Conservation (phyloP, 2,888 invertebrate genomes). For the Scaptomyza cyrtandrae region DNA sequence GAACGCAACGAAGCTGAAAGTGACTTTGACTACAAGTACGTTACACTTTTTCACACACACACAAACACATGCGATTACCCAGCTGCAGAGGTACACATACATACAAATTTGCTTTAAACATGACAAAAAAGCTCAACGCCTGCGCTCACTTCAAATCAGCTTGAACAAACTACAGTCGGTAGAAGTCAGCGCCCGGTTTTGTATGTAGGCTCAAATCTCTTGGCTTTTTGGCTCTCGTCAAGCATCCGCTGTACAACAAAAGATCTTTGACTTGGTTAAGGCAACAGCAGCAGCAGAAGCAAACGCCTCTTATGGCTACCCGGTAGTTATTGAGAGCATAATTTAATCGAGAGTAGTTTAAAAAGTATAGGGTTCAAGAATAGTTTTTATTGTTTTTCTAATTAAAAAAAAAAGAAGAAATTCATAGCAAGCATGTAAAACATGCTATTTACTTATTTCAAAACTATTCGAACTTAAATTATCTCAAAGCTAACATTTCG, state of each 20-base stretch:
- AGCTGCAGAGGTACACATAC: slow-evolving; percentile 16
- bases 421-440: too few species aligned
- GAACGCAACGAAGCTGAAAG: slow-evolving; percentile 76
- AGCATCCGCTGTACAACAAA: slow-evolving; percentile 41
- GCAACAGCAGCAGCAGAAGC: slow-evolving; percentile 23
- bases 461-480: not conserved
- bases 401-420: not conserved
- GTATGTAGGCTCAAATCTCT: slow-evolving; percentile 55
- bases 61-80: slow-evolving; percentile 12
- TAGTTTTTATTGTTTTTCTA: not conserved
- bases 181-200: slow-evolving; percentile 61
- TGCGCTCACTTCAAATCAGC: slow-evolving; percentile 59
- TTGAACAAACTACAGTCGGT: slow-evolving; percentile 27
- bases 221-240: slow-evolving; percentile 40
- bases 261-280: slow-evolving; percentile 57
- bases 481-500: not conserved
- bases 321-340: slow-evolving; percentile 57
- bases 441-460: not conserved
- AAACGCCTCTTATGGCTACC: slow-evolving; percentile 56
- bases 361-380: slow-evolving; percentile 17
- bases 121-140: slow-evolving; percentile 60
- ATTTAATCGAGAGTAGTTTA: slow-evolving; percentile 39
- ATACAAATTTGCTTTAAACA: slow-evolving; percentile 14
- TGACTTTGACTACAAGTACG: slow-evolving; percentile 80
- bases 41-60: slow-evolving; percentile 40